These are phyloP conservation scores for Pagetopsis macropterus DNA, from an alignment of 2,797 vertebrate genomes.

Conservation along the genomic window DNA sequence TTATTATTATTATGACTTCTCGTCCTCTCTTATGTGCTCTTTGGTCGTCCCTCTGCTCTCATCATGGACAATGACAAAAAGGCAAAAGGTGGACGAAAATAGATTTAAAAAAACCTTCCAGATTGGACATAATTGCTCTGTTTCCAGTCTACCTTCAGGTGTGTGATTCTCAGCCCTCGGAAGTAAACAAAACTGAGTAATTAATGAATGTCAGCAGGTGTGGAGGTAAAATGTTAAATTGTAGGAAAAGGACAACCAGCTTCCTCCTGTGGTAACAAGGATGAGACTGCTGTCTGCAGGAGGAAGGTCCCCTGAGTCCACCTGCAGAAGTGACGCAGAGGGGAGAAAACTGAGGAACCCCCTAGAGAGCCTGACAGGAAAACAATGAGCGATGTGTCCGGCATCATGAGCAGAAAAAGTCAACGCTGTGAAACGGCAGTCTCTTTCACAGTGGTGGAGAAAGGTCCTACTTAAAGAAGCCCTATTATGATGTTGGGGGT, in stretches of 20 bases:
- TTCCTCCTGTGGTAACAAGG: slow-evolving; percentile 60
- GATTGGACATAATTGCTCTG: neutral
- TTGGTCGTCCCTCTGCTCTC: neutral
- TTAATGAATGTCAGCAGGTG: slow-evolving; percentile 13
- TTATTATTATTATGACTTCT: slow-evolving; percentile 3
- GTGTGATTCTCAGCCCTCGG: neutral
- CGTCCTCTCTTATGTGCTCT: slow-evolving; percentile 27
- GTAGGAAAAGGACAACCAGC: slow-evolving; percentile 41
- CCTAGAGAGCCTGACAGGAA: neutral
- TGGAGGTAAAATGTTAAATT: slow-evolving; percentile 27
- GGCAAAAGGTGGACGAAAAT: neutral
- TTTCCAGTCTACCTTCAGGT: slow-evolving; percentile 11
- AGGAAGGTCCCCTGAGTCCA: slow-evolving; percentile 62
- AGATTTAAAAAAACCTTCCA: too few species aligned
- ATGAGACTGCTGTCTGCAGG: slow-evolving; percentile 32
- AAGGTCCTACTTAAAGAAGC: neutral
- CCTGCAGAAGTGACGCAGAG: slow-evolving; percentile 45
- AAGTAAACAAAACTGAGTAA: slow-evolving; percentile 13
- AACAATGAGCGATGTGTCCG: neutral
- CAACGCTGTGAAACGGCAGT: neutral
- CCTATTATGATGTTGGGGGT: neutral
- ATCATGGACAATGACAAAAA: slow-evolving; percentile 11
- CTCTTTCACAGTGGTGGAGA: neutral
- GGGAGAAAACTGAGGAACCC: slow-evolving; percentile 45
- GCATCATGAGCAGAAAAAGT: slow-evolving; percentile 5